Evolutionary conservation across 2,797 vertebrate species (phyloP), one percentile per base, ranked within the genome.

Genomic region (Crypturellus tataupa): DNA sequence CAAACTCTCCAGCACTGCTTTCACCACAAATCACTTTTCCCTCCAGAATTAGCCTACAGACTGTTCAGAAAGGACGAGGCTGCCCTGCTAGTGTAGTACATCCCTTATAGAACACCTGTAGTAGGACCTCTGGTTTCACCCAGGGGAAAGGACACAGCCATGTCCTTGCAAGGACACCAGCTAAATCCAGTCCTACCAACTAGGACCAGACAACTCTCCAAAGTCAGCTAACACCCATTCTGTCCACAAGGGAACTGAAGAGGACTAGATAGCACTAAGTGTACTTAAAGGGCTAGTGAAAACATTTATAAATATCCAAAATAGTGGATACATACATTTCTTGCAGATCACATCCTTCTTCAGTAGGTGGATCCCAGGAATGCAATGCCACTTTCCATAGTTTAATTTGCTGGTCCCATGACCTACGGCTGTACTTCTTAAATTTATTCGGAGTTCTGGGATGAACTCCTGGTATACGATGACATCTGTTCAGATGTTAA

Each of bases 391-490:
- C 99, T 89, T 98, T 99, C 99, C 99, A 99, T n/a, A 99, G 97
- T 78, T 98, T 99, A 90, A 99, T 99, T 86, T 99, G 99, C 94
- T 99, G 99, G 97, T 99, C 99, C 99, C 99, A 99, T 0, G 99
- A 99, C 58, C 99, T 98, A 2, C 99, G 99, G 94, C 99, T 99
- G 81, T 99, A 99, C 91, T 99, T 99, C 95, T 99, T 99, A 90
- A 99, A 99, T 85, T 99, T 99, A 93, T 99, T 99, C 12, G 99
- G 99, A 65, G 99, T 99, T 80, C 98, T 98, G 39, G 99, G 99
- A 87, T 99, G 99, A 86, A 99, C 89, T 5, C 98, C 98, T 1
- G 98, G 98, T 87, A 99, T 97, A 59, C 99, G 98, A 92, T 99
- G 94, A 84, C 99, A 98, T 76, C 99, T 99, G 11, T 19, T 56